Base-by-base conservation (phyloP, 2,113 vertebrate genomes). In the Agapornis roseicollis region DNA sequence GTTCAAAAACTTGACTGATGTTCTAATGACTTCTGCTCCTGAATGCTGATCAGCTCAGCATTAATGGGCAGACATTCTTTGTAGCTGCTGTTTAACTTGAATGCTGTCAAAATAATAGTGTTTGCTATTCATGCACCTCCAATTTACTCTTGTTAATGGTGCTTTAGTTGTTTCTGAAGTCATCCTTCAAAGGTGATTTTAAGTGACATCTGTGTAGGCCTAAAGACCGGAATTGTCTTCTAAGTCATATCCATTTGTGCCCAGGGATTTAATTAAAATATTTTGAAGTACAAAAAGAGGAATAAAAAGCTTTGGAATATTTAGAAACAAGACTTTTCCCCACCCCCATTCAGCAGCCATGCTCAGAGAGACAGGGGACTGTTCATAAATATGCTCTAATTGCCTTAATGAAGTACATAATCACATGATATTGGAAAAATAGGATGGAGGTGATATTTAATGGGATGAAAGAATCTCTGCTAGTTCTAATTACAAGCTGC, bases 131-230 rank as follows among this genome's bases (percentile, higher is more conserved):
- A 17, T 63, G 56, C 49, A 88, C 88, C 82, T 96, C 65, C 60
- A 90, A 73, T 73, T 90, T 95, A 61, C 46, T 84, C 79, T 70
- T 5, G 11, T 85, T 94, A 94, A 96, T 79, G 65, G 80, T 11
- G 64, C n/a, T 83, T 90, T 81, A 58, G 60, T 81, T 93, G 88
- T 95, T 96, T 92, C 90, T 92, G 80, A 97, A 97, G 76, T 90
- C 87, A 95, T 91, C 80, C 68, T 92, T 95, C 92, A 88, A 79
- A 90, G 66, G 88, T 96, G 80, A 95, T 94, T 95, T 97, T 88
- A 92, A 95, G 72, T 94, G 94, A 94, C 95, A 95, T 96, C 87
- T 84, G 33, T 93, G 35, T 90, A 93, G 93, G 74, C 63, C 86
- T 96, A 88, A 88, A 91, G 92, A 97, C 83, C 74, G 68, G 63